Conservation (phyloP, 2,888 invertebrate genomes). For the Hydriomena furcata region DNA sequence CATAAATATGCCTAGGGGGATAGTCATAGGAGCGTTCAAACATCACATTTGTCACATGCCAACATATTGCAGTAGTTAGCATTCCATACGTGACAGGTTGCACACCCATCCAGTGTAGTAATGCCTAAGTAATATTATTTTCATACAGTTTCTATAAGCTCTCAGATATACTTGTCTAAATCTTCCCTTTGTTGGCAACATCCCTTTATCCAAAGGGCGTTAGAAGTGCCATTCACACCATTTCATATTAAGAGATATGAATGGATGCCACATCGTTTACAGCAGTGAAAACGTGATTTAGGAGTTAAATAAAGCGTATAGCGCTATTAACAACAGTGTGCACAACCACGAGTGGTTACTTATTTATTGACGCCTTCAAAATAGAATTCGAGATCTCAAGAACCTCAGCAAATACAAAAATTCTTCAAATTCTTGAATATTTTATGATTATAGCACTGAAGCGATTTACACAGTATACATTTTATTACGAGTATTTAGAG, state of each 20-base stretch:
- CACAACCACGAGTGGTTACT: background rate
- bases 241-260: slow-evolving; percentile 24
- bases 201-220: slow-evolving; percentile 50
- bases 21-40: too few species aligned
- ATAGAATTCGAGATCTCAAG: background rate
- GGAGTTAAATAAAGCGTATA: slow-evolving; percentile 18
- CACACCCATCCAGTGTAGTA: too few species aligned
- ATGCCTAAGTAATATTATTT: too few species aligned
- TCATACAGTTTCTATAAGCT: slow-evolving; percentile 57
- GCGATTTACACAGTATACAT: too few species aligned
- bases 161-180: slow-evolving; percentile 63
- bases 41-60: too few species aligned
- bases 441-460: too few species aligned
- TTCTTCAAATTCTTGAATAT: too few species aligned
- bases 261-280: slow-evolving; percentile 16
- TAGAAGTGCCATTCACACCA: slow-evolving; percentile 36
- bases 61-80: too few species aligned
- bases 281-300: slow-evolving; percentile 18
- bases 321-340: slow-evolving; percentile 8
- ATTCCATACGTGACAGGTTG: too few species aligned
- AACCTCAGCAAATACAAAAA: too few species aligned
- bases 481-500: too few species aligned
- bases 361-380: background rate
- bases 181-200: slow-evolving; percentile 56
- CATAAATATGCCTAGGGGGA: too few species aligned